Base-by-base conservation (phyloP, 2,888 invertebrate species). In the Chironomus tentans region DNA sequence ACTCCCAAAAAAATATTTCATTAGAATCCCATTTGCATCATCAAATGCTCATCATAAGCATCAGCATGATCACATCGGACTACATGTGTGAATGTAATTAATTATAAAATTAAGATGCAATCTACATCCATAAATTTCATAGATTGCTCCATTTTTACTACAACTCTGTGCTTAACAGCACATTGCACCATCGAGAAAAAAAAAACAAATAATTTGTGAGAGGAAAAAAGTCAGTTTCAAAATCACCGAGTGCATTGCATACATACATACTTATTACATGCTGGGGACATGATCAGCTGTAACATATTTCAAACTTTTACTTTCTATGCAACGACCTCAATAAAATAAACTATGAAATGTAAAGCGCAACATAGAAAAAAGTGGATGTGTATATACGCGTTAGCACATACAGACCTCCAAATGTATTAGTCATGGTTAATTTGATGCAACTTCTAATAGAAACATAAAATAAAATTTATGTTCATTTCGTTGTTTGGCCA, bases 281-380 rank as follows among this genome's bases (percentile, higher is more conserved):
- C 38, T 38, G 38, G 38, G 38, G 38, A 38, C 38, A 38, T 38
- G 18, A 68, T 68, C 28, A 46, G 28, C 46, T 68, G 68, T 21
- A 68, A 13, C 24, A 65, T 68, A 10, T 68, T 28, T 46, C n/a
- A 21, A 22, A 24, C 22, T 73, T 73, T 73, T 46, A 73, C 73
- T 73, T 73, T 73, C 73, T 24, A 73, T 73, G 73, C 73, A 73
- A 6, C 73, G 73, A 73, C 73, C 73, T 73, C 73, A 73, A 70
- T 65, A 24, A 24, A 18, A 65, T 48, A 38, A 38, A 38, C 38
- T 38, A 38, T 6, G 28, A 28, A 28, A 28, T 28, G 28, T 21
- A 38, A 28, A 15, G 24, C 50, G 50, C 56, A 71, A 56, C 71
- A 22, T 56, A 71, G n/a, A 24, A 24, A 38, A 24, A 71, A 18